Conservation (phyloP, 2,113 vertebrate genomes). For the Leucoraja erinaceus region DNA sequence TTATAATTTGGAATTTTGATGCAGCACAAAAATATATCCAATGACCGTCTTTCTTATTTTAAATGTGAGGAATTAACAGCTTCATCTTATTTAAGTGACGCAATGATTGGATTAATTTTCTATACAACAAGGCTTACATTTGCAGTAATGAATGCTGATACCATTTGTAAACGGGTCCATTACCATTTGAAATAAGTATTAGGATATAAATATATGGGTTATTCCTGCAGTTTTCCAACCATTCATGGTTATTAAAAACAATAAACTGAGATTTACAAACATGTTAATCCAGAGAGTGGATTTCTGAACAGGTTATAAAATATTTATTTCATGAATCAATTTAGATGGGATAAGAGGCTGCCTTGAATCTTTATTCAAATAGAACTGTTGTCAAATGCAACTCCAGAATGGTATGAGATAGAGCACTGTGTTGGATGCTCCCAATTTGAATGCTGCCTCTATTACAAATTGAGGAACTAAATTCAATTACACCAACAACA, state of each 20-base stretch:
- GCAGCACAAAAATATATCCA: background rate
- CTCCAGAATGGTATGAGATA: background rate
- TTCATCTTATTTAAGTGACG: background rate
- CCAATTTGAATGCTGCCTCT: background rate
- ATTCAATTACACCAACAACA: too few species aligned
- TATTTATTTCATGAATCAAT: constrained; percentile 14
- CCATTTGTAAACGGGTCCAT: background rate
- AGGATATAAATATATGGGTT: background rate
- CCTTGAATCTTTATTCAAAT: background rate
- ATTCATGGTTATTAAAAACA: constrained; percentile 5
- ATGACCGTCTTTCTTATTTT: background rate
- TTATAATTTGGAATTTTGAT: background rate
- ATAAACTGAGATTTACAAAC: constrained; percentile 23
- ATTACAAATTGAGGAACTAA: background rate
- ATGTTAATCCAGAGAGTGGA: background rate
- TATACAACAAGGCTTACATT: background rate
- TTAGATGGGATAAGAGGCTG: background rate
- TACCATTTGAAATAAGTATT: constrained; percentile 14
- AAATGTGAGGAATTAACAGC: background rate
- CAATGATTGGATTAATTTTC: background rate
- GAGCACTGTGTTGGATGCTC: background rate
- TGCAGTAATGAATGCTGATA: background rate
- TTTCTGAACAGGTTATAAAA: background rate
- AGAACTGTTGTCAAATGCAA: background rate
- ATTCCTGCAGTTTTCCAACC: background rate